Conservation (phyloP, 2,888 invertebrate species). For the Lasiommata megera region DNA sequence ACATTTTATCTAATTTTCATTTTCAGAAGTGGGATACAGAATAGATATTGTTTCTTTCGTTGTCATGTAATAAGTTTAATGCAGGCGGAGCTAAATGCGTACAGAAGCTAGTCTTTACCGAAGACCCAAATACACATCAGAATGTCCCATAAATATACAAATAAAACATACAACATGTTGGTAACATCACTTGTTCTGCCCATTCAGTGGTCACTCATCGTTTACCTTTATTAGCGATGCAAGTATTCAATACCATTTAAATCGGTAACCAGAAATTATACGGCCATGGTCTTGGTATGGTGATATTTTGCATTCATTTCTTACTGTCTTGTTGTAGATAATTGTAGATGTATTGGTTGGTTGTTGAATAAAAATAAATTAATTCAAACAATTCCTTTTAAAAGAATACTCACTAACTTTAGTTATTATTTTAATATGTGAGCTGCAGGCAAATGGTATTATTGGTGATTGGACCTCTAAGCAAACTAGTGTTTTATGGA, state of each 20-base stretch:
- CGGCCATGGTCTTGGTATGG: not conserved
- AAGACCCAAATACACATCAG: constrained; percentile 14
- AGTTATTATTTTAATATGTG: no score
- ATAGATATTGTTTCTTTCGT: no score
- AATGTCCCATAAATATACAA: constrained; percentile 29
- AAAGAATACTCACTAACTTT: no score
- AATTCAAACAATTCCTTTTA: no score
- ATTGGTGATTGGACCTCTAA: no score
- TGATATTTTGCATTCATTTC: constrained; percentile 7
- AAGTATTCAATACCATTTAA: constrained; percentile 20
- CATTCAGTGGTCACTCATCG: constrained; percentile 57
- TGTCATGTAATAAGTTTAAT: no score
- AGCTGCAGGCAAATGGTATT: no score
- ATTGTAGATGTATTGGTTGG: not conserved
- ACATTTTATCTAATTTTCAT: no score
- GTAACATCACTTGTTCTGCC: constrained; percentile 37
- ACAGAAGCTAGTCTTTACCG: not conserved
- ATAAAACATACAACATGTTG: constrained; percentile 29
- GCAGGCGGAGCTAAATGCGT: not conserved
- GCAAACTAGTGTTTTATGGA: no score
- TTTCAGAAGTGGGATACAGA: no score
- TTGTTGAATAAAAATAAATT: no score
- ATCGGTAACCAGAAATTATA: constrained; percentile 47
- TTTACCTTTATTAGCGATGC: constrained; percentile 37
- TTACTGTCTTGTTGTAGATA: not conserved